A percentile compares a stretch with the other conserved stretches of the same genome.
Conservation (phyloP, 2,797 vertebrate genomes). For the Heliangelus exortis region DNA sequence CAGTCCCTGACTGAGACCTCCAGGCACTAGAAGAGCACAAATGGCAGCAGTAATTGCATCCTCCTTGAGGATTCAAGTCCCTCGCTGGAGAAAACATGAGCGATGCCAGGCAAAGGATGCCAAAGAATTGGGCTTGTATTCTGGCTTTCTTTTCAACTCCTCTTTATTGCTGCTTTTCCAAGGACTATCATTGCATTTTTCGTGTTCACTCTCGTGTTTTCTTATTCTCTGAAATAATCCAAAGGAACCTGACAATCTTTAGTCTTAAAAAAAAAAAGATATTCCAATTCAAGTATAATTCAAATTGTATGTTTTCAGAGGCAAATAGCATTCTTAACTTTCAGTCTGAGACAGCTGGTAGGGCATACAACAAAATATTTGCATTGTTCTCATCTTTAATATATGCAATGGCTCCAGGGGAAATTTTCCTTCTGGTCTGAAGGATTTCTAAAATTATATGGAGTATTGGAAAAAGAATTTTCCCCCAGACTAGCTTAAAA, state of each 20-base stretch:
- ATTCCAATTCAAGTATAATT: background rate
- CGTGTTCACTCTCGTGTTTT: background rate
- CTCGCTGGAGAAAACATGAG: background rate
- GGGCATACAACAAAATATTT: background rate
- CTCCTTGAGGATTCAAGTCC: rapidly evolving
- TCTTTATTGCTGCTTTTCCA: background rate
- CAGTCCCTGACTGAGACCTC: background rate
- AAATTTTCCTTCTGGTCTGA: background rate
- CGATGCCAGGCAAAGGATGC: background rate
- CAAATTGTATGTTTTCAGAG: background rate
- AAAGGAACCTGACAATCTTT: background rate
- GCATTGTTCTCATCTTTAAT: background rate
- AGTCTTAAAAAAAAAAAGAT: background rate
- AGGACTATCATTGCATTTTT: background rate
- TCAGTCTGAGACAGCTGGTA: background rate
- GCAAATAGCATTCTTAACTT: background rate
- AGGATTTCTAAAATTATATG: background rate
- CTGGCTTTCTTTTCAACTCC: background rate
- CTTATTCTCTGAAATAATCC: background rate
- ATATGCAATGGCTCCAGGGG: background rate
- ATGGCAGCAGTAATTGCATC: background rate
- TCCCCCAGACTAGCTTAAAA: conserved; percentile 13
- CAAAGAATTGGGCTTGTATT: background rate
- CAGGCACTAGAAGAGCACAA: background rate
- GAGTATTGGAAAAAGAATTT: background rate